phyloP scores from a whole-genome alignment of 2,888 invertebrate species.

The Sclerodermus sp. region DNA sequence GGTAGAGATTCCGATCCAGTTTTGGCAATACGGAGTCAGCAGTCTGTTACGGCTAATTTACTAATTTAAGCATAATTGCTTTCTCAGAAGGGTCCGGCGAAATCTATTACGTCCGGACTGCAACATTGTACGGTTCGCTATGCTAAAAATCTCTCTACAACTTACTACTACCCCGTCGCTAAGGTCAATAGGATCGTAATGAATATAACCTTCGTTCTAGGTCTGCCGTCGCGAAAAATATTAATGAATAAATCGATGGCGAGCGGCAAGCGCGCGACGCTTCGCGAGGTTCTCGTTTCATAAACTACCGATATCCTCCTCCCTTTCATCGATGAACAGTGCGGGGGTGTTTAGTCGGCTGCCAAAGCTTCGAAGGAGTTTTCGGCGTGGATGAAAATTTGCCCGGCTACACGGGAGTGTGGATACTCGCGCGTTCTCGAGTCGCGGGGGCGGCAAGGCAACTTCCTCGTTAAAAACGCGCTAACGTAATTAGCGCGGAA shows the following conservation, averaged over 20 bases:
- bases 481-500: too few species aligned
- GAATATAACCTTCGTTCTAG: neutral
- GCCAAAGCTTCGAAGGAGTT: too few species aligned
- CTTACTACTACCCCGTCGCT: neutral
- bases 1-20: slow-evolving; percentile 37
- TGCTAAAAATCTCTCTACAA: neutral
- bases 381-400: too few species aligned
- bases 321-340: too few species aligned
- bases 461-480: too few species aligned
- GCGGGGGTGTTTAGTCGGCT: too few species aligned
- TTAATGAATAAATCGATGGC: neutral
- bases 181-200: neutral
- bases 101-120: slow-evolving; percentile 27
- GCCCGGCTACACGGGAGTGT: too few species aligned
- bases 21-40: slow-evolving; percentile 29
- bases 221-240: neutral
- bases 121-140: slow-evolving; percentile 13
- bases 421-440: too few species aligned
- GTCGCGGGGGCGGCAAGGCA: too few species aligned
- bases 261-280: neutral
- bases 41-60: slow-evolving; percentile 34
- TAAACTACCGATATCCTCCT: too few species aligned
- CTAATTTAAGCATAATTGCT: slow-evolving; percentile 42
- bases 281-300: too few species aligned
- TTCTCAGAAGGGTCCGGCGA: slow-evolving; percentile 36